Evolutionary conservation across 2,888 invertebrate species (phyloP).

Genomic region (Crepidodera aurea): DNA sequence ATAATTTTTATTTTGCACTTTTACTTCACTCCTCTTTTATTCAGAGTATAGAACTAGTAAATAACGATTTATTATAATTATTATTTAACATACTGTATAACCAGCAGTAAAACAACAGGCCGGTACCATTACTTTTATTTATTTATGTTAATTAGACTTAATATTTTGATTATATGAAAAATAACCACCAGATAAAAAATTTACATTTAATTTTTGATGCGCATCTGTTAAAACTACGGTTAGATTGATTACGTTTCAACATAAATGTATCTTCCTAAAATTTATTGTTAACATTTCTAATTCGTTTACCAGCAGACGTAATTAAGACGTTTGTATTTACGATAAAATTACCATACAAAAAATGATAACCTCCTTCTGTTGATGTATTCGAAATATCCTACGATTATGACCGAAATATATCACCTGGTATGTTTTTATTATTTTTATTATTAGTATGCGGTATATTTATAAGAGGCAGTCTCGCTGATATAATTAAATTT

Average conservation of each 20-base stretch:
- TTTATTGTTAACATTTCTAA: background rate
- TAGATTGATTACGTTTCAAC: background rate
- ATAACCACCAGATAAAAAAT: no score
- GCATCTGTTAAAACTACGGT: no score
- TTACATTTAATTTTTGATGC: no score
- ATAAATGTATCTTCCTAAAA: background rate
- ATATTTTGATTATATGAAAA: no score
- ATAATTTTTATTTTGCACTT: no score
- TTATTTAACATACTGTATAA: no score
- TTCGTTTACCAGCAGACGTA: background rate
- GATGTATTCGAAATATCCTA: constrained; percentile 16
- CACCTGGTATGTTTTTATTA: constrained; percentile 21
- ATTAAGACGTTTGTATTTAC: constrained; percentile 13
- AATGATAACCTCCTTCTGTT: constrained; percentile 4
- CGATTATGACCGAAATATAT: constrained; percentile 13
- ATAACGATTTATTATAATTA: no score
- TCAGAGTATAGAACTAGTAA: no score
- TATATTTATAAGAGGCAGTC: constrained; percentile 10
- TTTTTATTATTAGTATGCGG: constrained; percentile 4
- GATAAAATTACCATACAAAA: constrained; percentile 6
- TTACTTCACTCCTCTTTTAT: no score
- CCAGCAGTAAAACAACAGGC: no score
- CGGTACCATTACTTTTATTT: no score
- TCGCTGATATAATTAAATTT: constrained; percentile 33
- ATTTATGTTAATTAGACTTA: no score